Evolutionary conservation across 2,888 invertebrate species (phyloP).

Genomic region (Athetis lepigone): DNA sequence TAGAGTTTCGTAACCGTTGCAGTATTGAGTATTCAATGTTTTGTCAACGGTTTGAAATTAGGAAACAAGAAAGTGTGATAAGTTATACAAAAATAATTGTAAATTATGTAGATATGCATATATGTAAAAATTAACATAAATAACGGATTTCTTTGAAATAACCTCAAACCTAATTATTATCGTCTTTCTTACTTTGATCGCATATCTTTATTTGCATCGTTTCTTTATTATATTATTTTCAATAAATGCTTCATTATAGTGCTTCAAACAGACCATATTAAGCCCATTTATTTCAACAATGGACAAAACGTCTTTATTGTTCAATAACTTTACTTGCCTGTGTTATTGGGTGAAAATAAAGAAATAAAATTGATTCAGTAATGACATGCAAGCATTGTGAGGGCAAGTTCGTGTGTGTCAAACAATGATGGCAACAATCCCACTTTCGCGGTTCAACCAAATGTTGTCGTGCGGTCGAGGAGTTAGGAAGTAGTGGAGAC

Average conservation of each 20-base stretch:
- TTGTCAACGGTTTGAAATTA: background rate
- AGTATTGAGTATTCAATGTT: conserved; percentile 15
- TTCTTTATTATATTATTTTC: background rate
- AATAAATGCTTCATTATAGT: conserved; percentile 28
- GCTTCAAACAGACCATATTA: conserved; percentile 3
- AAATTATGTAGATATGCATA: no score
- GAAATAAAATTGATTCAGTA: conserved; percentile 74
- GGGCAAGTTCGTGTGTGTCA: conserved; percentile 74
- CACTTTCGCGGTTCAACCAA: conserved; percentile 85
- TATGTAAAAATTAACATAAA: no score
- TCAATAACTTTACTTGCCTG: conserved; percentile 61
- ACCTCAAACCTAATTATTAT: background rate
- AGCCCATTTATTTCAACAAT: conserved; percentile 35
- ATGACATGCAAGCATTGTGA: conserved; percentile 68
- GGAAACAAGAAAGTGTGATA: background rate
- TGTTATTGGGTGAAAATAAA: conserved; percentile 65
- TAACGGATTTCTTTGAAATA: background rate
- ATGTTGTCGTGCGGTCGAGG: conserved; percentile 75
- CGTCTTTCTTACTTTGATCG: background rate
- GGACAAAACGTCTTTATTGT: conserved; percentile 69
- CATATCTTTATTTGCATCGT: background rate
- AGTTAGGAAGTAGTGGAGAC: conserved; percentile 59
- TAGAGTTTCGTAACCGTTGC: conserved; percentile 45
- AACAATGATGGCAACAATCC: conserved; percentile 79
- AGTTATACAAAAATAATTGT: background rate